Evolutionary conservation across 2,888 invertebrate genomes (phyloP).

Genomic region (Cerceris ruficornis): DNA sequence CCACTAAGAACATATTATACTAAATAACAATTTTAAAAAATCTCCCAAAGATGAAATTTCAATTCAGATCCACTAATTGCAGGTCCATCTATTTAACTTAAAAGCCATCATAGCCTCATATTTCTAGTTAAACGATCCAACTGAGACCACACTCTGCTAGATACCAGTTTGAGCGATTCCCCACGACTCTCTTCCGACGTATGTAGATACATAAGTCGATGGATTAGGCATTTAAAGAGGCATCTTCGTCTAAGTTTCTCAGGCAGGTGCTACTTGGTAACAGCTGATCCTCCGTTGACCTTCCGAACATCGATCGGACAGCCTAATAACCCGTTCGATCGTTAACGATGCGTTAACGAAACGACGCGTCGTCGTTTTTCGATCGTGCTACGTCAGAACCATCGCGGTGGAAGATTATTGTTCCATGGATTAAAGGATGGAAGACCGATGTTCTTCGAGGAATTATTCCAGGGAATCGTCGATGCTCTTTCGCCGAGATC

Average conservation of each 20-base stretch:
- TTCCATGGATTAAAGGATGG: background rate
- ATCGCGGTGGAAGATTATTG: slow-evolving; percentile 9
- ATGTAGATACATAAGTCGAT: background rate
- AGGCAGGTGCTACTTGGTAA: slow-evolving; percentile 36
- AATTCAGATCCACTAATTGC: no score
- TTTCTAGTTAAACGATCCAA: background rate
- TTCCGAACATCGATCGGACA: slow-evolving; percentile 28
- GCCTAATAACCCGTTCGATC: slow-evolving; percentile 41
- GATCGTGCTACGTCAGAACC: slow-evolving; percentile 26
- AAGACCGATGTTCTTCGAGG: background rate
- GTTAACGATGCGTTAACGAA: slow-evolving; percentile 46
- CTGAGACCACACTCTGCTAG: background rate
- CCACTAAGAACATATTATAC: no score
- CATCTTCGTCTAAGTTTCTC: slow-evolving; percentile 30
- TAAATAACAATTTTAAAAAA: no score
- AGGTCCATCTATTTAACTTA: no score
- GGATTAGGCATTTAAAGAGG: slow-evolving; percentile 28
- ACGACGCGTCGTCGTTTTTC: slow-evolving; percentile 24
- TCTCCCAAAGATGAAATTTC: no score
- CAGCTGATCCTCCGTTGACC: slow-evolving; percentile 54
- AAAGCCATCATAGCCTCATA: background rate
- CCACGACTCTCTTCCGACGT: background rate
- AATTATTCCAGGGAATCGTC: background rate
- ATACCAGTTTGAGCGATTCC: background rate
- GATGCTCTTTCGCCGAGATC: background rate